phyloP scores from a whole-genome alignment of 2,888 invertebrate species.

The Tillus elongatus region DNA sequence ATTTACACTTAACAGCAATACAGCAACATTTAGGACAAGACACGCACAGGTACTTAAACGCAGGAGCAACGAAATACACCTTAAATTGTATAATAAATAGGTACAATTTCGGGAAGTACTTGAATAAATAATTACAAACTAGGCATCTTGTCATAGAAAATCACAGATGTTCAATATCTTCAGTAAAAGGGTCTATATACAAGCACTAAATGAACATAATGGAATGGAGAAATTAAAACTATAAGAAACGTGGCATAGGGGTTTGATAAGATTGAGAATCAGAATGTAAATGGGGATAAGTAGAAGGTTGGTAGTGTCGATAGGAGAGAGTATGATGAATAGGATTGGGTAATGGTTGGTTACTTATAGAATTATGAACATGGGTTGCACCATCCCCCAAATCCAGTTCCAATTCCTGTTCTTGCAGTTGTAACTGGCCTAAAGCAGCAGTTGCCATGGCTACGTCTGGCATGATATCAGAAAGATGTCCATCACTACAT shows the following conservation, averaged over 20 bases:
- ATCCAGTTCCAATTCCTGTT: slow-evolving; percentile 66
- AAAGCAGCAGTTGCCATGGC: slow-evolving; percentile 79
- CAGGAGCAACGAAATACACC: slow-evolving; percentile 22
- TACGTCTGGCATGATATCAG: slow-evolving; percentile 85
- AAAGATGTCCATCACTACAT: slow-evolving; percentile 60
- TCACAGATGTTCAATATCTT: slow-evolving; percentile 32
- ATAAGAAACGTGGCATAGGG: slow-evolving; percentile 32
- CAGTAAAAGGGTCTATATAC: slow-evolving; percentile 19
- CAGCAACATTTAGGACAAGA: slow-evolving; percentile 32
- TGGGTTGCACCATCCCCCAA: slow-evolving; percentile 78
- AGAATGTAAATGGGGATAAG: slow-evolving; percentile 31
- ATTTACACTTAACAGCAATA: slow-evolving; percentile 31
- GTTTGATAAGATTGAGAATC: slow-evolving; percentile 30
- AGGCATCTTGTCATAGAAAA: slow-evolving; percentile 31
- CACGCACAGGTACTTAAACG: slow-evolving; percentile 35
- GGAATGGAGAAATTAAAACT: slow-evolving; percentile 31
- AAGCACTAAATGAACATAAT: slow-evolving; percentile 20
- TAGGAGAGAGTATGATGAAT: slow-evolving; percentile 32
- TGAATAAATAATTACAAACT: slow-evolving; percentile 26
- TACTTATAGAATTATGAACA: slow-evolving; percentile 37
- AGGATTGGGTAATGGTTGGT: slow-evolving; percentile 28
- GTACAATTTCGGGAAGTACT: slow-evolving; percentile 4
- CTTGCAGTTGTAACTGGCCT: slow-evolving; percentile 56
- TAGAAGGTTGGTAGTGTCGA: slow-evolving; percentile 34
- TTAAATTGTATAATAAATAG: not conserved